Conservation (phyloP, 2,797 vertebrate species). For the Peromyscus nudipes region DNA sequence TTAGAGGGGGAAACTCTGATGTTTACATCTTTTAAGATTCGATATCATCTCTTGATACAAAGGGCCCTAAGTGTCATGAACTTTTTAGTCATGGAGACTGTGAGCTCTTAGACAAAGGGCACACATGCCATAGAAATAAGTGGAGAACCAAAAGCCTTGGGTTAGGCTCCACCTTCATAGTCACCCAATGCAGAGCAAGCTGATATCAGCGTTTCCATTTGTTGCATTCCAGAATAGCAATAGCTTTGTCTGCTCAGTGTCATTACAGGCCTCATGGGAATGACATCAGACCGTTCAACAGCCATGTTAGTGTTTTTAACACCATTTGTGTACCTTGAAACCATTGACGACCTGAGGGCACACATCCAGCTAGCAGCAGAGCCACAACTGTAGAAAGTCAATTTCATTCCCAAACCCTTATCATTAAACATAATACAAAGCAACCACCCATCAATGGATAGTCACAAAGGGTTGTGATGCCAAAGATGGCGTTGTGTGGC, state of each 20-base stretch:
- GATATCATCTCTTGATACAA: background rate
- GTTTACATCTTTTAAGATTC: background rate
- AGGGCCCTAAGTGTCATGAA: background rate
- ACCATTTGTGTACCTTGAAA: background rate
- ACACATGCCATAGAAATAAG: background rate
- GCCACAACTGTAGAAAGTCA: background rate
- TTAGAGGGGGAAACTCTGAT: background rate
- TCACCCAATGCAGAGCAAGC: accelerated
- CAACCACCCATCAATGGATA: background rate
- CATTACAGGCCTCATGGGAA: too few species aligned
- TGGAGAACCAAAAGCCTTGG: too few species aligned
- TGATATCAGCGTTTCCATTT: background rate
- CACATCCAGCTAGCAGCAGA: too few species aligned
- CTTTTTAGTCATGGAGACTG: background rate
- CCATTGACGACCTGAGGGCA: background rate
- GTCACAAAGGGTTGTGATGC: too few species aligned
- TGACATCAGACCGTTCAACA: background rate
- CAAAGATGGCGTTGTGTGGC: accelerated
- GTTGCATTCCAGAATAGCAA: too few species aligned
- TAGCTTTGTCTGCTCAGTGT: background rate
- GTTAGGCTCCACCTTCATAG: background rate
- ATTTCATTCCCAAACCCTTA: background rate
- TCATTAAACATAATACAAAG: too few species aligned
- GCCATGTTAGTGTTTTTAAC: background rate
- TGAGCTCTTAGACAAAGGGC: too few species aligned